A percentile compares a stretch with the other conserved stretches of the same genome.
Conservation (phyloP, 2,113 vertebrate species). For the Neolamprologus tretocephalus region DNA sequence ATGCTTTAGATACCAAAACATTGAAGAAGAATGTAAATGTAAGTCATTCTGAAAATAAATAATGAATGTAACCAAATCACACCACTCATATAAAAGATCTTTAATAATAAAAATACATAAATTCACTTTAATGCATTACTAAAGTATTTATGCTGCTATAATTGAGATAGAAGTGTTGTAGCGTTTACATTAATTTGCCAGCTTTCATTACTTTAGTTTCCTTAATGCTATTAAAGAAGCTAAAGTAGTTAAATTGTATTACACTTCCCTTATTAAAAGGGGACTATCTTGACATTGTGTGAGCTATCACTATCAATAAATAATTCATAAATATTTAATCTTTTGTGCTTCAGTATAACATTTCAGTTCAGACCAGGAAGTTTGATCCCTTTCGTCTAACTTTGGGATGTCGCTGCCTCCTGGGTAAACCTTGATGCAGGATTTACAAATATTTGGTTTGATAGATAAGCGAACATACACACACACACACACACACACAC, state of each 20-base stretch:
- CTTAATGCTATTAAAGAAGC: background rate
- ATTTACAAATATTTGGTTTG: conserved; percentile 42
- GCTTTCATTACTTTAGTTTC: background rate
- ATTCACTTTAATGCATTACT: background rate
- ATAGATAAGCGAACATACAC: conserved; percentile 27
- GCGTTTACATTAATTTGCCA: background rate
- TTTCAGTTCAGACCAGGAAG: background rate
- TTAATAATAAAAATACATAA: background rate
- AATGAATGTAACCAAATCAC: background rate
- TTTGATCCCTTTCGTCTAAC: fast-evolving
- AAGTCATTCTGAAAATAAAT: background rate
- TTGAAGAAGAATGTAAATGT: background rate
- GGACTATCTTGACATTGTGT: background rate
- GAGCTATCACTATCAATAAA: background rate
- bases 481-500: background rate
- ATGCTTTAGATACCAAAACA: background rate
- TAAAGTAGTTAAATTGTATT: background rate
- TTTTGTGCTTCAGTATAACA: background rate
- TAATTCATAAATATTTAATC: background rate
- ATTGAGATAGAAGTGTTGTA: background rate
- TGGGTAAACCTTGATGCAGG: background rate
- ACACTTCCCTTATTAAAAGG: background rate
- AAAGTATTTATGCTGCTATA: background rate
- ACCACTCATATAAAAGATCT: background rate
- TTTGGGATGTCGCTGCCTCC: background rate